phyloP scores from a whole-genome alignment of 2,888 invertebrate species.

The Ctenicera cuprea region DNA sequence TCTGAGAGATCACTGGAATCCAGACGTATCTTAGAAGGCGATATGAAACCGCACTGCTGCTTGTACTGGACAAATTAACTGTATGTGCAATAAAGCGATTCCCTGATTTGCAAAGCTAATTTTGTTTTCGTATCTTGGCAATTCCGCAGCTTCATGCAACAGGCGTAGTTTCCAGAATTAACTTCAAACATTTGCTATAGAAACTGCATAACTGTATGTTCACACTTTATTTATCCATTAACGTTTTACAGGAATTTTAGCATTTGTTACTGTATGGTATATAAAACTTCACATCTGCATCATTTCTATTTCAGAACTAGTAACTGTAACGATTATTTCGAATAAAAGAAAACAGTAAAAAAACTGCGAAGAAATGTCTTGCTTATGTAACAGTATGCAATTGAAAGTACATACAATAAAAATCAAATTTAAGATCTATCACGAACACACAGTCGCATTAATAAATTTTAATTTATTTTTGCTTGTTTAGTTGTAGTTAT shows the following conservation, averaged over 20 bases:
- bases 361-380: too few relatives aligned
- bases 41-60: constrained; percentile 25
- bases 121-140: constrained; percentile 18
- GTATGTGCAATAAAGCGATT: constrained; percentile 13
- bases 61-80: constrained; percentile 23
- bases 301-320: background rate
- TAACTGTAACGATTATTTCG: background rate
- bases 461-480: too few relatives aligned
- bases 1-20: constrained; percentile 52
- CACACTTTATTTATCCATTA: background rate
- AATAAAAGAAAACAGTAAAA: background rate
- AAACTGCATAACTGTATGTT: constrained; percentile 8
- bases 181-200: background rate
- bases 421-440: too few relatives aligned
- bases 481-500: too few relatives aligned
- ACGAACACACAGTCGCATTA: too few relatives aligned
- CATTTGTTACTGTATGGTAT: constrained; percentile 11
- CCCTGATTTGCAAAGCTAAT: constrained; percentile 16
- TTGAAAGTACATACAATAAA: too few relatives aligned
- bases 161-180: constrained; percentile 6
- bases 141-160: background rate
- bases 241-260: background rate
- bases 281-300: constrained; percentile 2
- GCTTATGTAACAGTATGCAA: too few relatives aligned
- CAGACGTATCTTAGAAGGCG: constrained; percentile 44